Conservation (phyloP, 1,140 invertebrate species). For the Drosophila erecta region DNA sequence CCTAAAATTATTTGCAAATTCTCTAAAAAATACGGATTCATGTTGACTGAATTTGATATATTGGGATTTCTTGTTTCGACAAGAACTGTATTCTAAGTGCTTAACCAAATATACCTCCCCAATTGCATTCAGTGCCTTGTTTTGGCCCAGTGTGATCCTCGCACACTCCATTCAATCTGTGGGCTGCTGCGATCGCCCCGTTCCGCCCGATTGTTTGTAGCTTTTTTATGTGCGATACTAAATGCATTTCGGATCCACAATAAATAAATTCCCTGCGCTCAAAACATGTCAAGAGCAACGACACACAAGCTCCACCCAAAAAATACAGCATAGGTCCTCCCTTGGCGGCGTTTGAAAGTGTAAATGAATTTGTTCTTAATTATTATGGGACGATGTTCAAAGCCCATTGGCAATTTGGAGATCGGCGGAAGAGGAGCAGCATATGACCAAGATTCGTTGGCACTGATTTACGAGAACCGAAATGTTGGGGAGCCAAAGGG, state of each 20-base stretch:
- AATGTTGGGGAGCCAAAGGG: conserved; percentile 56
- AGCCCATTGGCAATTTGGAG: conserved; percentile 60
- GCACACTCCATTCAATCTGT: conserved; percentile 19
- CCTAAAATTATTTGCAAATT: no score
- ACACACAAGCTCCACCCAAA: conserved; percentile 25
- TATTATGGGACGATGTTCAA: conserved; percentile 56
- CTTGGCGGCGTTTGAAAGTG: conserved; percentile 63
- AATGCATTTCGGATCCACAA: conserved; percentile 66
- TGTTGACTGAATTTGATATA: no score
- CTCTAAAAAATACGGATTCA: no score
- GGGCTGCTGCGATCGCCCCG: conserved; percentile 16
- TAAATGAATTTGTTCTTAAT: conserved; percentile 84
- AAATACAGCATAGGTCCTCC: conserved; percentile 6
- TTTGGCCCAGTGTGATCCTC: conserved; percentile 20
- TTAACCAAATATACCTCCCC: background rate
- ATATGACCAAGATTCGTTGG: conserved; percentile 59
- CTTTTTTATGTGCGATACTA: conserved; percentile 57
- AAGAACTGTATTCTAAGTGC: background rate
- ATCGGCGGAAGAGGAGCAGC: conserved; percentile 9
- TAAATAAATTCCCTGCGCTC: conserved; percentile 68
- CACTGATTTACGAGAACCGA: conserved; percentile 69
- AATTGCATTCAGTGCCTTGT: background rate
- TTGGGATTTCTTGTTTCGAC: no score
- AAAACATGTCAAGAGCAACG: conserved; percentile 77
- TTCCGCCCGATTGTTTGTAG: conserved; percentile 56